These are phyloP conservation scores for Okapia johnstoni DNA, from an alignment of 2,113 vertebrate species.

Conservation along the genomic window DNA sequence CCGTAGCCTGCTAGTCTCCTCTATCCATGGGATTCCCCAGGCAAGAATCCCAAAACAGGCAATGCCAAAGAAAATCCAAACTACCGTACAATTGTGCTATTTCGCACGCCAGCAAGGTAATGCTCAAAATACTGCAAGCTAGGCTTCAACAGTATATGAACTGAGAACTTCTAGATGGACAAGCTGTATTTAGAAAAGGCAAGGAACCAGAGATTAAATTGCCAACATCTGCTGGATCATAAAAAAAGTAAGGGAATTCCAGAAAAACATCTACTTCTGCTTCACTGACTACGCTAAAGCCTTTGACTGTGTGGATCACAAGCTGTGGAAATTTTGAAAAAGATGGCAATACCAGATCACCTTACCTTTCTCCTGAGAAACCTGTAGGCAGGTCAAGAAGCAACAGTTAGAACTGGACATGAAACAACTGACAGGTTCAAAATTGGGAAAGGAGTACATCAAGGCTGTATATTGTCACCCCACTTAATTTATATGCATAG, in stretches of 20 bases:
- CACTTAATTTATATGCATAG: background rate
- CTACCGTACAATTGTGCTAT: background rate
- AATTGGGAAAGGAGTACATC: background rate
- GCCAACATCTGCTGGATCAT: background rate
- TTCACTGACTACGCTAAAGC: background rate
- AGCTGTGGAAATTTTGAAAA: background rate
- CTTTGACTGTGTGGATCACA: background rate
- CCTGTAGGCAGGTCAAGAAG: background rate
- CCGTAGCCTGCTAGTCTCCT: background rate
- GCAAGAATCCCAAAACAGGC: background rate
- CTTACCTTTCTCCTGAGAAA: background rate
- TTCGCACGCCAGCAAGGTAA: background rate
- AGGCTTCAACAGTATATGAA: background rate
- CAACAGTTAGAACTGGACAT: background rate
- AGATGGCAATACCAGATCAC: background rate
- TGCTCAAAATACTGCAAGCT: background rate
- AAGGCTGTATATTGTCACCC: background rate
- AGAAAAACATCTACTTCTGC: background rate
- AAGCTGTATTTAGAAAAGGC: background rate
- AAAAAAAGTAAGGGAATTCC: background rate
- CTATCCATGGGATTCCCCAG: background rate
- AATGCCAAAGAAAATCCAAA: background rate
- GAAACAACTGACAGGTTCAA: background rate
- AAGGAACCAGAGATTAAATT: background rate
- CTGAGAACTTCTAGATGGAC: background rate